Conservation (phyloP, 1,140 invertebrate species). For the Anoplophora glabripennis region DNA sequence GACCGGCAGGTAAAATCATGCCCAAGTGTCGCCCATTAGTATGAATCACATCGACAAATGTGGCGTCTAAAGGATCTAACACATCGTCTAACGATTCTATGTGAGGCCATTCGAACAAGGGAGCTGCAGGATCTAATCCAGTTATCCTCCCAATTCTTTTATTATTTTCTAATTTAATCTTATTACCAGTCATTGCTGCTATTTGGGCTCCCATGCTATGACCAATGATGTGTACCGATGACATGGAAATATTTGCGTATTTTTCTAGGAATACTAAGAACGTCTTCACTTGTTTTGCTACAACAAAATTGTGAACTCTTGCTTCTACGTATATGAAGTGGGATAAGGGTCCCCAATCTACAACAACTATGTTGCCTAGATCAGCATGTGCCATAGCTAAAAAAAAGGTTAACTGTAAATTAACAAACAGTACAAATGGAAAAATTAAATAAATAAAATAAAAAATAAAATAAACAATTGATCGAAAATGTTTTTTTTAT, state of each 20-base stretch:
- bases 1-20: constrained; percentile 48
- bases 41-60: constrained; percentile 54
- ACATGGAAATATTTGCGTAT: constrained; percentile 22
- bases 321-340: constrained; percentile 32
- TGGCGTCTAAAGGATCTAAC: constrained; percentile 48
- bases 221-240: constrained; percentile 39
- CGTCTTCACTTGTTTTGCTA: constrained; percentile 31
- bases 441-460: too few relatives aligned
- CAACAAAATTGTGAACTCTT: constrained; percentile 29
- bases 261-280: constrained; percentile 19
- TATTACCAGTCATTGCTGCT: constrained; percentile 39
- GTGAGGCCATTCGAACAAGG: constrained; percentile 34
- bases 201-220: constrained; percentile 49
- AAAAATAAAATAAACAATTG: too few relatives aligned
- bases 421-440: too few relatives aligned
- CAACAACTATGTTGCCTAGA: constrained; percentile 38
- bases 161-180: constrained; percentile 22
- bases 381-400: constrained; percentile 32
- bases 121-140: constrained; percentile 44
- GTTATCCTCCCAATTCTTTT: constrained; percentile 28
- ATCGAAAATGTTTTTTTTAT: too few relatives aligned
- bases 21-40: constrained; percentile 50
- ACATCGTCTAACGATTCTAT: constrained; percentile 32
- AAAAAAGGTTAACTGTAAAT: constrained; percentile 11
- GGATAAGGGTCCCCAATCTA: constrained; percentile 38